Evolutionary conservation across 2,888 invertebrate genomes (phyloP).

Genomic region (Hydroisotoma schaefferi): DNA sequence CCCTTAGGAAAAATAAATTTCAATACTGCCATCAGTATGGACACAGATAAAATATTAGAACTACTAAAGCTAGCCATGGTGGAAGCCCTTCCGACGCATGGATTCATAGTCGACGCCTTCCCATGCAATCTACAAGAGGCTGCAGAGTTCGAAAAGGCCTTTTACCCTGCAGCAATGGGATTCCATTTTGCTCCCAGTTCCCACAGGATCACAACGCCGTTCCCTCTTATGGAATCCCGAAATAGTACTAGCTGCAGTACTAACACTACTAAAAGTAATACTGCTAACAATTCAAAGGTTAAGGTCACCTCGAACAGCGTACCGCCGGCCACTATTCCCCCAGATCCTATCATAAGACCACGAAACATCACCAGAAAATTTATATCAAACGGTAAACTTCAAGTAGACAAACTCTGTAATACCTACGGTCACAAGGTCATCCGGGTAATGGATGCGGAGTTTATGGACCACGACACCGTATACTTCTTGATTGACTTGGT

Average conservation of each 20-base stretch:
- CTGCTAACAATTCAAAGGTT: background rate
- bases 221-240: no score
- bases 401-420: constrained; percentile 9
- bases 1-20: background rate
- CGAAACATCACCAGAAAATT: background rate
- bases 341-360: background rate
- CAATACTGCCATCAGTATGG: constrained; percentile 19
- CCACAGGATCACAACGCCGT: no score
- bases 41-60: constrained; percentile 33
- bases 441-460: constrained; percentile 35
- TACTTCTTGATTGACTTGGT: no score
- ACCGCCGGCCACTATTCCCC: no score
- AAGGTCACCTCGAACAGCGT: background rate
- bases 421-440: constrained; percentile 34
- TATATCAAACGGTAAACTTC: background rate
- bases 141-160: constrained; percentile 27
- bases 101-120: constrained; percentile 34
- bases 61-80: constrained; percentile 41
- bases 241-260: no score
- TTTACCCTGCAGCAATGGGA: constrained; percentile 35
- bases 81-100: constrained; percentile 34
- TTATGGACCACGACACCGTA: no score
- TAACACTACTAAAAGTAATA: background rate
- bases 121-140: constrained; percentile 36
- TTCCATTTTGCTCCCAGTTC: constrained; percentile 24